A percentile compares a stretch with the other conserved stretches of the same genome.
Conservation (phyloP, 2,888 invertebrate species). For the Ophion costatus region DNA sequence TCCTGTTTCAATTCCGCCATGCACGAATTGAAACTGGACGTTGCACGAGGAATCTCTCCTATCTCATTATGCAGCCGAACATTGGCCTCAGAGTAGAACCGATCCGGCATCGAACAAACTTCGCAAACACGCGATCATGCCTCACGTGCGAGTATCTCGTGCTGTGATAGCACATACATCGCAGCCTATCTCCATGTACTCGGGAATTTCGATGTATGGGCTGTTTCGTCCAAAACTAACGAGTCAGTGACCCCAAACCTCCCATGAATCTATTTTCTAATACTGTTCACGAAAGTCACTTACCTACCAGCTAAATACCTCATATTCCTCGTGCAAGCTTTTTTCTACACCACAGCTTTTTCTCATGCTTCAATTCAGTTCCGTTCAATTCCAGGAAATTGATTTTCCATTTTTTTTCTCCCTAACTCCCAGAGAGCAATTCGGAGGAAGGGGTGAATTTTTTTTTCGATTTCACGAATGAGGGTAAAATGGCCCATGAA, state of each 20-base stretch:
- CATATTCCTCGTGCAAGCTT: too few species aligned
- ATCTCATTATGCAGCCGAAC: constrained; percentile 57
- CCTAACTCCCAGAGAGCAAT: neutral
- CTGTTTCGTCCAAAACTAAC: neutral
- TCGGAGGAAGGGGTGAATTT: neutral
- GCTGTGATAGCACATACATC: constrained; percentile 18
- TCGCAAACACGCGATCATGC: constrained; percentile 65
- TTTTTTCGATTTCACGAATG: neutral
- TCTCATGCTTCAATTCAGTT: too few species aligned
- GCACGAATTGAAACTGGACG: too few species aligned
- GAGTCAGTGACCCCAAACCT: neutral
- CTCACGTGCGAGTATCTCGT: constrained; percentile 43
- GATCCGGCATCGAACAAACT: constrained; percentile 69
- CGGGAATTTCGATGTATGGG: constrained; percentile 14
- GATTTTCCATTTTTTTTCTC: neutral
- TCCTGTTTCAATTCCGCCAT: constrained; percentile 23
- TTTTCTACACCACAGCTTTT: too few species aligned
- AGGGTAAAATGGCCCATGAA: neutral
- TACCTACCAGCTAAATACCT: too few species aligned
- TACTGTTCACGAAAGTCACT: too few species aligned
- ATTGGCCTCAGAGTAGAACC: constrained; percentile 51
- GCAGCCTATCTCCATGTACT: constrained; percentile 8
- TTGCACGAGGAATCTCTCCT: constrained; percentile 44
- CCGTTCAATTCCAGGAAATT: neutral
- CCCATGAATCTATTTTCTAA: neutral